phyloP scores from a whole-genome alignment of 2,888 invertebrate genomes.

The Drosophila neonasuta region DNA sequence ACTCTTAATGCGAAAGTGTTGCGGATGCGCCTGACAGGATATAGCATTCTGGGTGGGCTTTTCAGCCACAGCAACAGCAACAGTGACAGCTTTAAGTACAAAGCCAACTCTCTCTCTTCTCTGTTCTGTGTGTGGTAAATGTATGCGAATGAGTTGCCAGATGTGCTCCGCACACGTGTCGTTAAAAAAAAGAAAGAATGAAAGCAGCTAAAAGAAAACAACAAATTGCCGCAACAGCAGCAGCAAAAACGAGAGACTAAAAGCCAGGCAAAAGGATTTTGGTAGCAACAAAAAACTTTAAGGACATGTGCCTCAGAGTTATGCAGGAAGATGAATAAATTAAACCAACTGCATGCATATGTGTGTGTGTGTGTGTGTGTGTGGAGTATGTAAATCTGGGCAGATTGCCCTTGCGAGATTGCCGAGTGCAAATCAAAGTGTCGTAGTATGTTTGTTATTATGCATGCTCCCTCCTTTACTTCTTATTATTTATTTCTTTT shows the following conservation, averaged over 20 bases:
- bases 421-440: slow-evolving; percentile 27
- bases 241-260: slow-evolving; percentile 37
- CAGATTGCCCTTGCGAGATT: slow-evolving; percentile 64
- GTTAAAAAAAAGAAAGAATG: slow-evolving; percentile 43
- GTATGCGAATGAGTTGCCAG: slow-evolving; percentile 60
- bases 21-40: slow-evolving; percentile 66
- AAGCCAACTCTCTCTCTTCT: slow-evolving; percentile 43
- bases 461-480: slow-evolving; percentile 31
- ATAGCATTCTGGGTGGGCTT: slow-evolving; percentile 52
- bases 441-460: slow-evolving; percentile 15
- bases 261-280: slow-evolving; percentile 47
- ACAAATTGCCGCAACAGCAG: slow-evolving; percentile 40
- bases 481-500: not conserved
- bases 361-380: slow-evolving; percentile 16
- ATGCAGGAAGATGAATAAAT: slow-evolving; percentile 69
- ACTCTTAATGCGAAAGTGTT: slow-evolving; percentile 54
- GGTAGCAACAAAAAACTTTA: slow-evolving; percentile 51
- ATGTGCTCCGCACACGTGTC: slow-evolving; percentile 72
- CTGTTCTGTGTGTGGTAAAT: slow-evolving; percentile 16
- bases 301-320: slow-evolving; percentile 45
- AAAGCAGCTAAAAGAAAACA: slow-evolving; percentile 32
- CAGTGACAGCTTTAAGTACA: slow-evolving; percentile 66
- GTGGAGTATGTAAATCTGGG: slow-evolving; percentile 53
- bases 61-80: slow-evolving; percentile 19
- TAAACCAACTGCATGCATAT: slow-evolving; percentile 24